phyloP scores from a whole-genome alignment of 2,113 vertebrate species.

The Salvelinus namaycush region DNA sequence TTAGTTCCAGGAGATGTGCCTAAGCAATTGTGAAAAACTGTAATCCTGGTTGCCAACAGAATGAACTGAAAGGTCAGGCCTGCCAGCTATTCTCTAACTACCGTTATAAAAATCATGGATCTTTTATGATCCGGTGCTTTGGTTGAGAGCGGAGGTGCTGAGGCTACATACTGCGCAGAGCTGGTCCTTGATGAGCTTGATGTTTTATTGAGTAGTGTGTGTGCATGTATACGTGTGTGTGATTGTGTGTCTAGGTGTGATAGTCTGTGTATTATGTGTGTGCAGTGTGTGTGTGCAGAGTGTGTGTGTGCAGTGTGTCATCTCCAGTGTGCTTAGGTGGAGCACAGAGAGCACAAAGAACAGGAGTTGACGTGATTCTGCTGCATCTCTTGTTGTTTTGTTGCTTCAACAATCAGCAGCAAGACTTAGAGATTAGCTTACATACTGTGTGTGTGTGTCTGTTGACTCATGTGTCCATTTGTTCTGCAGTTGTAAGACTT shows the following conservation, averaged over 20 bases:
- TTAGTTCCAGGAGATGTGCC: too few relatives aligned
- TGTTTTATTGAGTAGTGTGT: not conserved
- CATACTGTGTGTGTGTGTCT: not conserved
- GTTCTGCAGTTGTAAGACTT: too few relatives aligned
- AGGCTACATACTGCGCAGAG: constrained; percentile 17
- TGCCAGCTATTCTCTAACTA: constrained; percentile 29
- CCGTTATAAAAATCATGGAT: constrained; percentile 31
- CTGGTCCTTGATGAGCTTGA: not conserved
- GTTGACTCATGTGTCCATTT: too few relatives aligned
- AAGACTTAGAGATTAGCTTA: constrained; percentile 14
- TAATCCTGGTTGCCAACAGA: constrained; percentile 14
- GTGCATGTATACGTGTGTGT: not conserved
- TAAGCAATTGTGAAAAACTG: too few relatives aligned
- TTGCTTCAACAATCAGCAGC: not conserved
- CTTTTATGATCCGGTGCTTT: constrained; percentile 46
- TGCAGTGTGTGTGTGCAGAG: not conserved
- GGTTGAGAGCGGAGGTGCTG: constrained; percentile 6
- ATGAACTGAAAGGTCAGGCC: constrained; percentile 20
- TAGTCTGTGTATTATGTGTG: not conserved
- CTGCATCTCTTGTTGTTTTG: not conserved
- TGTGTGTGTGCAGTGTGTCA: not conserved
- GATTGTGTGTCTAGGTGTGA: not conserved
- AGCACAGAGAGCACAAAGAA: too few relatives aligned
- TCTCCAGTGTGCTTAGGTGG: not conserved
- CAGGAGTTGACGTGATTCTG: not conserved